Percentiles rank a stretch among this genome's conserved stretches.
phyloP scores from a whole-genome alignment of 2,888 invertebrate genomes.

The Ryuthela nishihirai region DNA sequence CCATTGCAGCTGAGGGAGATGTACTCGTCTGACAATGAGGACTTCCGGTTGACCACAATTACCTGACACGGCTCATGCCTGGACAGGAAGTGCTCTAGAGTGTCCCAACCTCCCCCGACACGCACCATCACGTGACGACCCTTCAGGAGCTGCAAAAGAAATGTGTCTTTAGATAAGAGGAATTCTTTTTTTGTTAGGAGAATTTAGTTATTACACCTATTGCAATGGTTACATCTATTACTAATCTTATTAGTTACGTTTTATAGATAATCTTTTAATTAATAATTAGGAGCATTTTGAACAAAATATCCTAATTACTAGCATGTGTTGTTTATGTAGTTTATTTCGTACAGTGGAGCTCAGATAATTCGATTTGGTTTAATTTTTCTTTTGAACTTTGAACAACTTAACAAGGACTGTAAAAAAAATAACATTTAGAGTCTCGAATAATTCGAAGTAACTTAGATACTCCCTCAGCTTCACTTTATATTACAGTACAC shows the following conservation, averaged over 20 bases:
- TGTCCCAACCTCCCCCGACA: constrained; percentile 65
- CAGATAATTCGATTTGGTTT: too few species aligned
- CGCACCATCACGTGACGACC: constrained; percentile 94
- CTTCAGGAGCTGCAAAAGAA: constrained; percentile 67
- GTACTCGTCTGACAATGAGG: constrained; percentile 22
- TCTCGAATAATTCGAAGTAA: not conserved
- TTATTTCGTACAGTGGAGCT: too few species aligned
- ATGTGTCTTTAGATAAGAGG: too few species aligned
- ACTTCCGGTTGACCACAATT: constrained; percentile 35
- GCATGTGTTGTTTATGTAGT: too few species aligned
- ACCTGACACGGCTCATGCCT: constrained; percentile 78
- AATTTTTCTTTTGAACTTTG: too few species aligned
- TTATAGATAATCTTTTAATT: too few species aligned
- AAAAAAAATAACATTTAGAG: not conserved
- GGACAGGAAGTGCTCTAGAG: constrained; percentile 83
- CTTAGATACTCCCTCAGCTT: not conserved
- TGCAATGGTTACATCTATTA: too few species aligned
- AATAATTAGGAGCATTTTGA: too few species aligned
- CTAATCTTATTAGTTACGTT: too few species aligned
- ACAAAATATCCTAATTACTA: too few species aligned
- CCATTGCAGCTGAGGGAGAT: constrained; percentile 28
- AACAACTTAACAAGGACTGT: not conserved
- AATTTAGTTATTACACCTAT: too few species aligned
- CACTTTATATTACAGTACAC: not conserved
- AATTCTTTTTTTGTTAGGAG: too few species aligned